phyloP scores from a whole-genome alignment of 2,888 invertebrate genomes.

The Cremastinae sp. region DNA sequence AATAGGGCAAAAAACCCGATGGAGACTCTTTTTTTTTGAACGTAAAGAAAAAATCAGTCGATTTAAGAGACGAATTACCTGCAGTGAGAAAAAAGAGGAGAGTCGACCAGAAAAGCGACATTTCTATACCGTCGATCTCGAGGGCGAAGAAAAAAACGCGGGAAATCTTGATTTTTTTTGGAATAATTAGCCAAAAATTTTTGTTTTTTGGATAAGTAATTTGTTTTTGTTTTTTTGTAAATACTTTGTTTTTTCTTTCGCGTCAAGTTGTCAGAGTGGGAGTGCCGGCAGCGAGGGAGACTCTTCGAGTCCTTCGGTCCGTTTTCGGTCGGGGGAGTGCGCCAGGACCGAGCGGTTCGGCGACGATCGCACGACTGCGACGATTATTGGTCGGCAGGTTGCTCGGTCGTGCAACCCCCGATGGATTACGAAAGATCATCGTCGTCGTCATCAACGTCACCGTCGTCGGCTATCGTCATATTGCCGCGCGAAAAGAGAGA shows the following conservation, averaged over 20 bases:
- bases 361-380: conserved; percentile 63
- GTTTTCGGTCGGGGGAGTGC: conserved; percentile 5
- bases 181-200: no score
- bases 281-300: no score
- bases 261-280: no score
- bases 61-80: no score
- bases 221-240: neutral
- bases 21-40: neutral
- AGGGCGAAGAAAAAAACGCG: neutral
- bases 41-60: no score
- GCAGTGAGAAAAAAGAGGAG: conserved; percentile 49
- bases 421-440: conserved; percentile 61
- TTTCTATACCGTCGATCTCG: conserved; percentile 22
- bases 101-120: conserved; percentile 37
- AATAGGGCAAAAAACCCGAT: neutral
- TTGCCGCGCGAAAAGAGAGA: neutral
- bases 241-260: neutral
- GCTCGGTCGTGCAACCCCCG: conserved; percentile 59
- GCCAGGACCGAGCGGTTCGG: conserved; percentile 54
- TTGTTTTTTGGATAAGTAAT: neutral
- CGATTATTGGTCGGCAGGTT: conserved; percentile 59
- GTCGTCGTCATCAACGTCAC: conserved; percentile 44
- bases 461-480: conserved; percentile 26
- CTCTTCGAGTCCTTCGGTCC: neutral
- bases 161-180: neutral